Conservation (phyloP, 2,888 invertebrate species). For the Glomeris marginata region DNA sequence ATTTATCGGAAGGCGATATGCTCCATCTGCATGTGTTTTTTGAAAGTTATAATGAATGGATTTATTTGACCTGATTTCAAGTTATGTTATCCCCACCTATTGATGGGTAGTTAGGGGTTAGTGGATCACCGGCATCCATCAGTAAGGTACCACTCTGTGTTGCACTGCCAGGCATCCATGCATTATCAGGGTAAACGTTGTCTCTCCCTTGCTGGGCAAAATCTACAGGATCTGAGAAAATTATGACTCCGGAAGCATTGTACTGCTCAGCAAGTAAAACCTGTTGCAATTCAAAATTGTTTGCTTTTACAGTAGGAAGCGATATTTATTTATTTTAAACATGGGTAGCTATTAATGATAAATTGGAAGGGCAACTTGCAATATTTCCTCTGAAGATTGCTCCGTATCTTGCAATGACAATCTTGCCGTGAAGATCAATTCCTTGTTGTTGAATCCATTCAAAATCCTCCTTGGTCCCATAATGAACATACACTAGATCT, state of each 20-base stretch:
- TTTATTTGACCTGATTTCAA: neutral
- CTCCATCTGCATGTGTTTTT: constrained; percentile 18
- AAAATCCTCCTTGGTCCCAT: neutral
- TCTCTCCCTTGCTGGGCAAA: constrained; percentile 21
- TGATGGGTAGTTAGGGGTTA: constrained; percentile 36
- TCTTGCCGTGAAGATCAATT: constrained; percentile 11
- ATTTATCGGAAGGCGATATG: constrained; percentile 19
- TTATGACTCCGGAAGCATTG: constrained; percentile 28
- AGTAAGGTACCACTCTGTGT: constrained; percentile 5
- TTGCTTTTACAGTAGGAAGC: neutral
- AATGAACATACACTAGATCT: neutral
- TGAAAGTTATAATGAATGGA: neutral
- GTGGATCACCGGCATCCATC: constrained; percentile 28
- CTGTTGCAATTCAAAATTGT: too few species aligned
- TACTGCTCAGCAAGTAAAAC: constrained; percentile 24
- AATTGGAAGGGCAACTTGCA: neutral
- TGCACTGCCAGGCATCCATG: constrained; percentile 29
- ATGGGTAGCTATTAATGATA: neutral
- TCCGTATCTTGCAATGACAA: too few species aligned
- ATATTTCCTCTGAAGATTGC: too few species aligned
- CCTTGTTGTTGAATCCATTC: constrained; percentile 17
- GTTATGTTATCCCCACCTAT: constrained; percentile 22
- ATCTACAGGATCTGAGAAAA: constrained; percentile 30
- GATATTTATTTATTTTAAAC: neutral
- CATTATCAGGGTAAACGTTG: constrained; percentile 25